These are phyloP conservation scores for Gambelia wislizenii DNA, from an alignment of 2,797 vertebrate genomes.

Conservation along the genomic window DNA sequence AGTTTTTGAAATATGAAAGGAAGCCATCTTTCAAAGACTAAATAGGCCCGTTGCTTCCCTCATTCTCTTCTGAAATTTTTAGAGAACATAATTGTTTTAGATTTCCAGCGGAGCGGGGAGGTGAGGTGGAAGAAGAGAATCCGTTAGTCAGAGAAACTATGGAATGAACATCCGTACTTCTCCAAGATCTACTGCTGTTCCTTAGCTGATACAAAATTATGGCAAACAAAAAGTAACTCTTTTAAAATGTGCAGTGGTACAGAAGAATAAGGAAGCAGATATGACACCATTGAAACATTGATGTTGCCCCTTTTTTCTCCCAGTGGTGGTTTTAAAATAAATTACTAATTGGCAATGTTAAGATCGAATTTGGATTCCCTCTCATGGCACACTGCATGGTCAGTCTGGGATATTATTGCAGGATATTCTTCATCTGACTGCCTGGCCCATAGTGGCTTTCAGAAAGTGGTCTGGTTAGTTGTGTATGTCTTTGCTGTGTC, in stretches of 20 bases:
- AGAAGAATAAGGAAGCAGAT: conserved; percentile 32
- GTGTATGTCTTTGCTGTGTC: not conserved
- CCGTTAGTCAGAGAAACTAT: conserved; percentile 19
- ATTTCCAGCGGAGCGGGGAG: not conserved
- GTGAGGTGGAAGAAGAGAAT: not conserved
- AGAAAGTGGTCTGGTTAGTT: not conserved
- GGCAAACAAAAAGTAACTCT: not conserved
- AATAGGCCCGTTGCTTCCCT: conserved; percentile 51
- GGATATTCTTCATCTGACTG: conserved; percentile 33
- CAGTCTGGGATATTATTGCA: conserved; percentile 31
- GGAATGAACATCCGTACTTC: not conserved
- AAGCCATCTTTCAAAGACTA: conserved; percentile 62
- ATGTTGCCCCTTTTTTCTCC: conserved; percentile 21
- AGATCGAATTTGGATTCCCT: conserved; percentile 49
- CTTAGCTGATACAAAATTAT: not conserved
- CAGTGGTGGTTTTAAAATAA: conserved; percentile 49
- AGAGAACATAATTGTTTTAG: conserved; percentile 51
- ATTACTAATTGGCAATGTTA: conserved; percentile 57
- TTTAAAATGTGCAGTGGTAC: not conserved
- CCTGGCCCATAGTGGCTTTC: not conserved
- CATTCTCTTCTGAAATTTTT: conserved; percentile 48
- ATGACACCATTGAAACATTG: conserved; percentile 13
- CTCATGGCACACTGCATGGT: fast-evolving
- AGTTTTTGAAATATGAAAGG: conserved; percentile 61
- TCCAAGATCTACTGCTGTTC: not conserved